phyloP scores from a whole-genome alignment of 2,797 vertebrate genomes.

The Coendou prehensilis region DNA sequence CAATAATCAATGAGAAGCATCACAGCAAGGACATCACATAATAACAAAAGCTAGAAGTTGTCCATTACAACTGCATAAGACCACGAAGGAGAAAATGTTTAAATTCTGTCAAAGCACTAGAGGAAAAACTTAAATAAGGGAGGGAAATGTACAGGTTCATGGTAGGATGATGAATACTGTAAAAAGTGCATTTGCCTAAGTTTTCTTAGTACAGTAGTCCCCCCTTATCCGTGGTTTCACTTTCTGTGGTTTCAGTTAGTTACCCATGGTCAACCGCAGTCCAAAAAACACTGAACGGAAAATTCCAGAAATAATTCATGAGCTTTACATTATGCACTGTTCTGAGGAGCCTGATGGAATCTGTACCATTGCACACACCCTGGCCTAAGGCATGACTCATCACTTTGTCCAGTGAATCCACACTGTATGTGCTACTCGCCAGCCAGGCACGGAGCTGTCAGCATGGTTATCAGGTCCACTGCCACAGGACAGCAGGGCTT shows the following conservation, averaged over 20 bases:
- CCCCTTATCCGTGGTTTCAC: not conserved
- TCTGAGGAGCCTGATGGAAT: not conserved
- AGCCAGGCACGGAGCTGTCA: not conserved
- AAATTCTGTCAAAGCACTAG: not conserved
- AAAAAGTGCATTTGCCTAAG: not conserved
- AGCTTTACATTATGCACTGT: not conserved
- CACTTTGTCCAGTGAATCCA: not conserved
- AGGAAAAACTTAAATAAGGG: not conserved
- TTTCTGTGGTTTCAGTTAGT: conserved; percentile 15
- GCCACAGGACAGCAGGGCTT: not conserved
- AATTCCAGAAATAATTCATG: not conserved
- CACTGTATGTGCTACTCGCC: not conserved
- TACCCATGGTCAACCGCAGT: not conserved
- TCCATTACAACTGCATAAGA: not conserved
- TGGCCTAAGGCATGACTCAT: fast-evolving
- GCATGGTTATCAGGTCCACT: not conserved
- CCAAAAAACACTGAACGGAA: not conserved
- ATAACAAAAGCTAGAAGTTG: not conserved
- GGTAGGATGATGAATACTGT: not conserved
- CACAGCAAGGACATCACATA: not conserved
- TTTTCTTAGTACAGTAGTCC: not conserved
- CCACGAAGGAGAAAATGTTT: not conserved
- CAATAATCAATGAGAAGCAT: not conserved
- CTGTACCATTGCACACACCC: not conserved
- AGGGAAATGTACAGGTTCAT: not conserved